phyloP scores from a whole-genome alignment of 2,797 vertebrate species.

The Amblyopsis hoosieri region DNA sequence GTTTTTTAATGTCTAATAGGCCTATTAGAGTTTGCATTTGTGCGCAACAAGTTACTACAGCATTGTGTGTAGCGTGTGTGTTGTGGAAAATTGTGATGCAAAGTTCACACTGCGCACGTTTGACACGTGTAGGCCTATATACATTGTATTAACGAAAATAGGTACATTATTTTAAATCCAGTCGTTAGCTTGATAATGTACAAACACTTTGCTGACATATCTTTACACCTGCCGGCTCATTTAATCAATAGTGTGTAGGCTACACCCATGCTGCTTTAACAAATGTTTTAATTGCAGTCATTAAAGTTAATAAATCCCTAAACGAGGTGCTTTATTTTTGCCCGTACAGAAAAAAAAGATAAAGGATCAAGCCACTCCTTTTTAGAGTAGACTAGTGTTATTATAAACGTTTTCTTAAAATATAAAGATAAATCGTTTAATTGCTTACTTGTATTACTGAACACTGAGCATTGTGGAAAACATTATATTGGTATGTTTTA shows the following conservation, averaged over 20 bases:
- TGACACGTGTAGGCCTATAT: conserved; percentile 3
- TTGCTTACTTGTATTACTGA: conserved; percentile 47
- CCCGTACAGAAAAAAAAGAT: conserved; percentile 33
- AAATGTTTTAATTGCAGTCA: neutral
- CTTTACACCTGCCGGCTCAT: conserved; percentile 28
- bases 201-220: conserved; percentile 7
- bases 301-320: neutral
- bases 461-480: neutral
- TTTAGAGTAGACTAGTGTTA: conserved; percentile 21
- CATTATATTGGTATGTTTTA: neutral
- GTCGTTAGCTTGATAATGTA: conserved; percentile 1
- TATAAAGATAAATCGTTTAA: conserved; percentile 51
- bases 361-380: conserved; percentile 38
- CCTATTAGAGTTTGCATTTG: conserved; percentile 16
- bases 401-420: conserved; percentile 64
- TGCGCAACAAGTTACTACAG: neutral
- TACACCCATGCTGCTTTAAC: neutral
- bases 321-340: conserved; percentile 41
- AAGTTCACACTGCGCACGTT: conserved; percentile 9
- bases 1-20: conserved; percentile 24
- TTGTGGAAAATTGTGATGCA: neutral
- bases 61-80: too few relatives aligned
- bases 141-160: conserved; percentile 19
- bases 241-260: neutral
- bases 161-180: neutral